phyloP scores from a whole-genome alignment of 2,888 invertebrate species.

The Anarsia innoxiella region DNA sequence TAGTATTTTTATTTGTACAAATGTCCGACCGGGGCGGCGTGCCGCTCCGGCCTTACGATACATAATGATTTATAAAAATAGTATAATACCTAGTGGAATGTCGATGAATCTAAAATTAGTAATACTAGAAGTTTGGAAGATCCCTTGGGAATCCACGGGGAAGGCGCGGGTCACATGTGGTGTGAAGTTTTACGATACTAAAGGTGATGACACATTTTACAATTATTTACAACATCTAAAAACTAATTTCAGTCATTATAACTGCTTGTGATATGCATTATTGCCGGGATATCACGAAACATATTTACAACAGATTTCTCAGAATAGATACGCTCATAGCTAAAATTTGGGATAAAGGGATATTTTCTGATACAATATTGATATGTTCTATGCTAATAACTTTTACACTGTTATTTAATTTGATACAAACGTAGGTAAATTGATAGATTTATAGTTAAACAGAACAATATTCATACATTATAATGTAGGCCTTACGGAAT shows the following conservation, averaged over 20 bases:
- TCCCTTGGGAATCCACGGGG: slow-evolving; percentile 26
- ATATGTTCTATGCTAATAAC: background rate
- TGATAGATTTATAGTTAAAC: too few species aligned
- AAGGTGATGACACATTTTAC: slow-evolving; percentile 30
- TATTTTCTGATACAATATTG: too few species aligned
- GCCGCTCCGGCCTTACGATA: slow-evolving; percentile 2
- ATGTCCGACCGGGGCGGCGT: slow-evolving; percentile 9
- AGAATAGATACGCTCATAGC: slow-evolving; percentile 29
- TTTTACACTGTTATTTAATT: too few species aligned
- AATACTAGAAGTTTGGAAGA: slow-evolving; percentile 32
- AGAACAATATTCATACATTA: too few species aligned
- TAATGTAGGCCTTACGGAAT: too few species aligned
- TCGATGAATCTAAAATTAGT: slow-evolving; percentile 21
- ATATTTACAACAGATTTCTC: too few species aligned
- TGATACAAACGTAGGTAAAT: too few species aligned
- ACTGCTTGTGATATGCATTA: slow-evolving; percentile 60
- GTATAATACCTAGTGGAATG: slow-evolving; percentile 41
- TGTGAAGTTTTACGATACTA: slow-evolving; percentile 41
- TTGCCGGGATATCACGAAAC: slow-evolving; percentile 62
- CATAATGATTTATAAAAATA: slow-evolving; percentile 39
- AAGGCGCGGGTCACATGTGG: slow-evolving; percentile 34
- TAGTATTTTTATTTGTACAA: slow-evolving; percentile 62
- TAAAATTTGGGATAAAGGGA: too few species aligned
- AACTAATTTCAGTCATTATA: slow-evolving; percentile 52
- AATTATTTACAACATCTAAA: slow-evolving; percentile 42